A percentile compares a stretch with the other conserved stretches of the same genome.
Evolutionary conservation across 2,113 vertebrate genomes (phyloP).

Genomic region (Chloebia gouldiae): DNA sequence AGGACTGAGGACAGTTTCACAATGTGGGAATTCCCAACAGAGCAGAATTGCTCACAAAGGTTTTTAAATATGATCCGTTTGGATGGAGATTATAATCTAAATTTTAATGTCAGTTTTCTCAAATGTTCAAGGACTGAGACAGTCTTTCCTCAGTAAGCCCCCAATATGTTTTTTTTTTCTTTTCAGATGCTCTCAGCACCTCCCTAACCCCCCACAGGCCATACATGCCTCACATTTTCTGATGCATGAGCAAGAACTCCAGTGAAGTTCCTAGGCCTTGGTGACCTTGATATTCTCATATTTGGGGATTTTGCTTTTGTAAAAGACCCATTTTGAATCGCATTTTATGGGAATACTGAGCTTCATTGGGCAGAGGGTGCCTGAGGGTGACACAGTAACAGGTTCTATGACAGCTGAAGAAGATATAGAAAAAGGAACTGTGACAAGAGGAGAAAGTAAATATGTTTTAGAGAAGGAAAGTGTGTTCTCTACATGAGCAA

Average conservation of each 20-base stretch:
- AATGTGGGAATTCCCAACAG: neutral
- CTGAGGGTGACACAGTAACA: rapidly evolving
- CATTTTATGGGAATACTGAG: neutral
- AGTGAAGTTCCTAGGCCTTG: neutral
- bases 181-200: neutral
- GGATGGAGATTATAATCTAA: neutral
- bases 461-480: neutral
- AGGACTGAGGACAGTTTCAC: neutral
- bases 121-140: neutral
- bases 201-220: neutral
- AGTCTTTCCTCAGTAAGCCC: neutral
- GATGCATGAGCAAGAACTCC: neutral
- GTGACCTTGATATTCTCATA: neutral
- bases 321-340: neutral
- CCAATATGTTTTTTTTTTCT: neutral
- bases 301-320: neutral
- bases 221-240: neutral
- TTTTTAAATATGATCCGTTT: neutral
- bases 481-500: neutral
- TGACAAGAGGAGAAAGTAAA: neutral
- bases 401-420: neutral
- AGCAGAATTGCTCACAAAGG: neutral
- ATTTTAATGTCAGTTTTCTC: neutral
- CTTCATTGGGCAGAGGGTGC: neutral
- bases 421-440: neutral